These are phyloP conservation scores for Nasonia oneida DNA, from an alignment of 2,888 invertebrate species.

Conservation along the genomic window DNA sequence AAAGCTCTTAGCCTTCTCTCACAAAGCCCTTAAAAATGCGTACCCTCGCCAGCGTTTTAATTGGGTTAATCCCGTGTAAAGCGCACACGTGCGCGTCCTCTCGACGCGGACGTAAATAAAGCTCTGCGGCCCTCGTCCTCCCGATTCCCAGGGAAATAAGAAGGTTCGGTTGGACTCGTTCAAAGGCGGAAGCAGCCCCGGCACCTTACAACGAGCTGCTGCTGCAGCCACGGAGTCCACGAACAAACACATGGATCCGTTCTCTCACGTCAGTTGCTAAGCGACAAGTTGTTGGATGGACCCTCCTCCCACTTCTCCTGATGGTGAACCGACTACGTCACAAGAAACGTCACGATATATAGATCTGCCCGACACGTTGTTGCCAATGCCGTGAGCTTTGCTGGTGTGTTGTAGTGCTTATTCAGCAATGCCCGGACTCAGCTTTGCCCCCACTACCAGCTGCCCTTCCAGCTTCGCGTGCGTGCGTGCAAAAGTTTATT, in stretches of 20 bases:
- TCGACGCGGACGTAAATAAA: conserved; percentile 36
- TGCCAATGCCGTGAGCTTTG: not conserved
- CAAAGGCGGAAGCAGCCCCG: not conserved
- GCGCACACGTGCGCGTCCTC: conserved; percentile 22
- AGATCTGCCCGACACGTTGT: not conserved
- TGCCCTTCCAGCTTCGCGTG: not conserved
- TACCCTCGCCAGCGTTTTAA: conserved; percentile 12
- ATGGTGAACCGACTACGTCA: conserved; percentile 64
- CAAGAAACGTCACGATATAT: conserved; percentile 69
- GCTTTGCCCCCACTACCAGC: conserved; percentile 48
- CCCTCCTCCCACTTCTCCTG: conserved; percentile 57
- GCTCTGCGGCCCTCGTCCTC: not conserved
- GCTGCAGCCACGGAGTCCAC: not conserved
- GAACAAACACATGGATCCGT: not conserved
- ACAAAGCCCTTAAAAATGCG: not conserved
- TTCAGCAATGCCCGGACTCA: not conserved
- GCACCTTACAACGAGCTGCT: not conserved
- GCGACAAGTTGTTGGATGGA: conserved; percentile 64
- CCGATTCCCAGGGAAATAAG: conserved; percentile 11
- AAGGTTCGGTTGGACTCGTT: not conserved
- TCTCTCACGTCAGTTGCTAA: conserved; percentile 66
- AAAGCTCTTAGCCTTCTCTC: not conserved
- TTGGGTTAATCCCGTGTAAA: conserved; percentile 46
- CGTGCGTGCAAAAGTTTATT: not conserved
- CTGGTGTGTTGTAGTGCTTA: not conserved